phyloP scores from a whole-genome alignment of 2,797 vertebrate species.

The Rhynchonycteris naso region DNA sequence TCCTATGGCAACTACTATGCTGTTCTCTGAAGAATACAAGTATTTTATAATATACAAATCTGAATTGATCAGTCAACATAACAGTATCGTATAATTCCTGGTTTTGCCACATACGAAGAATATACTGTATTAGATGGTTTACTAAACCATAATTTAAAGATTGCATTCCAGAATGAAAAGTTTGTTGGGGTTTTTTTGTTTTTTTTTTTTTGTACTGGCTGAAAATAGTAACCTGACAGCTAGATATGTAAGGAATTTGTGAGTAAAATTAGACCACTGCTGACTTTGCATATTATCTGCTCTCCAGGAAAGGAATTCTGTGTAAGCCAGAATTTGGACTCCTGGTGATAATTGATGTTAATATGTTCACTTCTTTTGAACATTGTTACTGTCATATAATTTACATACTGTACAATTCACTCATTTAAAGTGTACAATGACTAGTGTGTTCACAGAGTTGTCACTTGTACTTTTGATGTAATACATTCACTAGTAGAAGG shows the following conservation, averaged over 20 bases:
- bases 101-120: conserved; percentile 13
- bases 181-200: neutral
- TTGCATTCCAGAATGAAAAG: conserved; percentile 43
- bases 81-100: neutral
- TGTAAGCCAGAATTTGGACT: neutral
- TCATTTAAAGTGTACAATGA: neutral
- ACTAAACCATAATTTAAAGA: neutral
- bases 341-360: neutral
- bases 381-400: neutral
- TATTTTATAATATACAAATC: conserved; percentile 20
- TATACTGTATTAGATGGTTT: neutral
- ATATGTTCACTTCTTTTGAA: neutral
- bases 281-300: conserved; percentile 39
- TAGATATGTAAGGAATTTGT: conserved; percentile 64
- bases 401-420: neutral
- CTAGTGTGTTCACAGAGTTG: neutral
- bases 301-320: conserved; percentile 66
- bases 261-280: conserved; percentile 50
- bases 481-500: neutral
- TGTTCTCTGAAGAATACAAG: neutral
- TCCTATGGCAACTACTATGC: neutral
- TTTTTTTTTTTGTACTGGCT: conserved; percentile 11
- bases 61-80: neutral
- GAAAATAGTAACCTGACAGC: conserved; percentile 65
- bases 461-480: neutral